Percentiles rank a stretch among this genome's conserved stretches.
phyloP scores from a whole-genome alignment of 2,797 vertebrate genomes.

The Rhincodon typus region DNA sequence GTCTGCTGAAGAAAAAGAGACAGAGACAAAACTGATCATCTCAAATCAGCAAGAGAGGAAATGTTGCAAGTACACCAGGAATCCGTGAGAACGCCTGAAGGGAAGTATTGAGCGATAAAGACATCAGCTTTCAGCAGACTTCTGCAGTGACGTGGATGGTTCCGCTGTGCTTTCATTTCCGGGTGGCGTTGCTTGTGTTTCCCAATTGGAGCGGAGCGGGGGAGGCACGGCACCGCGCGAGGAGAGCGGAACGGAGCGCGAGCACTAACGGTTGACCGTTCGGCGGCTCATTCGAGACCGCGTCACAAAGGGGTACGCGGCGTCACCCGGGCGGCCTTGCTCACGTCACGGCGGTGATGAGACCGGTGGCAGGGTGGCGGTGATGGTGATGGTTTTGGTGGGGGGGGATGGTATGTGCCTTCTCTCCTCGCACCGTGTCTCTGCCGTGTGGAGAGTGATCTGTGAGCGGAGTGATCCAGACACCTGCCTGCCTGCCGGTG shows the following conservation, averaged over 20 bases:
- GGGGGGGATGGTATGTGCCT: constrained; percentile 29
- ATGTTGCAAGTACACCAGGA: neutral
- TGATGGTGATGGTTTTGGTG: neutral
- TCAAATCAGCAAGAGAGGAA: neutral
- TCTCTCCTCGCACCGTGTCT: neutral
- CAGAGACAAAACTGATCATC: neutral
- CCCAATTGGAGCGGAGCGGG: neutral
- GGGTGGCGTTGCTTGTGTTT: constrained; percentile 8
- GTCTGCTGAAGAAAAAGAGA: neutral
- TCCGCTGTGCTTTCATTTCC: neutral
- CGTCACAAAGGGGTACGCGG: neutral
- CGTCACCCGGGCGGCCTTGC: neutral
- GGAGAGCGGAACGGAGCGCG: neutral
- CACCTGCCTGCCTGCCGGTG: neutral
- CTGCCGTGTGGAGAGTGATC: neutral
- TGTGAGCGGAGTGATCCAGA: constrained; percentile 1
- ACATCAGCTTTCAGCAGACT: neutral
- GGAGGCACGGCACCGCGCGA: neutral
- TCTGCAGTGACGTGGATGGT: constrained; percentile 6
- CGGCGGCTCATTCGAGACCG: neutral
- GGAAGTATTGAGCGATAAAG: neutral
- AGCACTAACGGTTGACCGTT: neutral
- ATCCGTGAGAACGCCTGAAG: neutral
- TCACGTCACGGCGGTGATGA: too few species aligned
- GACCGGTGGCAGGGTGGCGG: neutral